Conservation (phyloP, 2,888 invertebrate species). For the Tetragnatha montana region DNA sequence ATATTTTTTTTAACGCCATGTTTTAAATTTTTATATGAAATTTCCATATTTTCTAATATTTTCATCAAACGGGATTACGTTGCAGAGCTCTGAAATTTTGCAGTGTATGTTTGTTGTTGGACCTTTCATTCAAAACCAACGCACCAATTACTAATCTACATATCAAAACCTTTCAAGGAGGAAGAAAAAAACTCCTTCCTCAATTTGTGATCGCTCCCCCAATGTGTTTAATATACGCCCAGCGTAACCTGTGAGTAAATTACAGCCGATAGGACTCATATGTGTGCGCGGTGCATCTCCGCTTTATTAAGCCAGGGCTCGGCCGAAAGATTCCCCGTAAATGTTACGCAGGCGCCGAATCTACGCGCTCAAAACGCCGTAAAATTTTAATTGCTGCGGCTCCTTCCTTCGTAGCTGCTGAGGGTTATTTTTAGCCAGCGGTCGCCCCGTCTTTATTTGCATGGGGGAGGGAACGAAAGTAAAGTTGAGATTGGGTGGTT, state of each 20-base stretch:
- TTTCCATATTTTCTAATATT: too few species aligned
- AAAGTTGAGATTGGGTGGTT: neutral
- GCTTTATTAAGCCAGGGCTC: constrained; percentile 55
- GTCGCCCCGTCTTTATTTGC: constrained; percentile 8
- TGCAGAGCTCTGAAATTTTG: too few species aligned
- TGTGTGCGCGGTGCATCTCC: constrained; percentile 14
- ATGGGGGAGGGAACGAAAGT: neutral
- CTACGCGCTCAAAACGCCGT: constrained; percentile 55
- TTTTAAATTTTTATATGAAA: too few species aligned
- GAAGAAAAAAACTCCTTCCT: neutral
- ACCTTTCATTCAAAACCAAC: too few species aligned
- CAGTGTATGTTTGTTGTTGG: too few species aligned
- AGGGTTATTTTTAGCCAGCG: constrained; percentile 51
- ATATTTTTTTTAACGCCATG: too few species aligned
- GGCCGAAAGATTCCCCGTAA: constrained; percentile 35
- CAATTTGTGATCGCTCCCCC: constrained; percentile 35
- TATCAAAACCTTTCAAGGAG: too few species aligned
- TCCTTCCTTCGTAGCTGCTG: neutral
- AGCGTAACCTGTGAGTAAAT: constrained; percentile 52
- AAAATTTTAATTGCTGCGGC: constrained; percentile 60
- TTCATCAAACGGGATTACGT: too few species aligned
- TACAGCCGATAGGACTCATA: constrained; percentile 51
- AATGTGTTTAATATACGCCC: neutral
- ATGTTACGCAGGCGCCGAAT: constrained; percentile 54
- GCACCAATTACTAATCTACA: too few species aligned